Evolutionary conservation across 2,797 vertebrate genomes (phyloP).

Genomic region (Schizopygopsis pylzovi): DNA sequence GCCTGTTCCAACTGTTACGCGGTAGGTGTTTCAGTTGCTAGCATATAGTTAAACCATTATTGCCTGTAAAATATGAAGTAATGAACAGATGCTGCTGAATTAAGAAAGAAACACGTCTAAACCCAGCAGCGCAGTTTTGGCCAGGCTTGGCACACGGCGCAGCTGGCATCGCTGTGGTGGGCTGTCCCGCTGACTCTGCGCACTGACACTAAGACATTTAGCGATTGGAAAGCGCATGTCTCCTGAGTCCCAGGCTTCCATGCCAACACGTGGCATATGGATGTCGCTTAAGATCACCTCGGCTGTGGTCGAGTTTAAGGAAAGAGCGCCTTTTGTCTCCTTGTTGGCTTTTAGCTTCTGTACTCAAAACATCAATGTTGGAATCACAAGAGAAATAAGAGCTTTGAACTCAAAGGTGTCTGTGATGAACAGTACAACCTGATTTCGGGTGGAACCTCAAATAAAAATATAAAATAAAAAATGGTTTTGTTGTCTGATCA

Average conservation of each 20-base stretch:
- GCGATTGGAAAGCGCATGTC: slow-evolving; percentile 75
- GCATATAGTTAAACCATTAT: slow-evolving; percentile 73
- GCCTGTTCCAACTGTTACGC: slow-evolving; percentile 5
- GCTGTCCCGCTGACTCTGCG: slow-evolving; percentile 66
- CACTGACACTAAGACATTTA: slow-evolving; percentile 84
- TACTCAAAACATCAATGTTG: slow-evolving; percentile 25
- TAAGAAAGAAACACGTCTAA: slow-evolving; percentile 90
- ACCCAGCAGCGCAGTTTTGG: slow-evolving; percentile 85
- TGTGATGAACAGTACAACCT: background rate
- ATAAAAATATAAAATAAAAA: background rate
- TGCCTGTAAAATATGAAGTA: slow-evolving; percentile 73
- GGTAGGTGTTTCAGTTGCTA: slow-evolving; percentile 55
- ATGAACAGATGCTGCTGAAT: slow-evolving; percentile 95
- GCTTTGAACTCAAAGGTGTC: background rate
- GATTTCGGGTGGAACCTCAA: background rate
- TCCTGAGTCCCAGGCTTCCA: slow-evolving; percentile 60
- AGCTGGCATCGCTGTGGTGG: slow-evolving; percentile 79
- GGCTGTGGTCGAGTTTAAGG: slow-evolving; percentile 59
- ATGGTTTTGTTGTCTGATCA: background rate
- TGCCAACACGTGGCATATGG: slow-evolving; percentile 69
- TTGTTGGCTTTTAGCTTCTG: slow-evolving; percentile 52
- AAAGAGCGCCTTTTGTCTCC: slow-evolving; percentile 52
- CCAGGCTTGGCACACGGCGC: slow-evolving; percentile 76
- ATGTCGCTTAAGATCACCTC: slow-evolving; percentile 54
- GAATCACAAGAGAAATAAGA: background rate